Conservation (phyloP, 2,888 invertebrate genomes). For the Pterostichus madidus region DNA sequence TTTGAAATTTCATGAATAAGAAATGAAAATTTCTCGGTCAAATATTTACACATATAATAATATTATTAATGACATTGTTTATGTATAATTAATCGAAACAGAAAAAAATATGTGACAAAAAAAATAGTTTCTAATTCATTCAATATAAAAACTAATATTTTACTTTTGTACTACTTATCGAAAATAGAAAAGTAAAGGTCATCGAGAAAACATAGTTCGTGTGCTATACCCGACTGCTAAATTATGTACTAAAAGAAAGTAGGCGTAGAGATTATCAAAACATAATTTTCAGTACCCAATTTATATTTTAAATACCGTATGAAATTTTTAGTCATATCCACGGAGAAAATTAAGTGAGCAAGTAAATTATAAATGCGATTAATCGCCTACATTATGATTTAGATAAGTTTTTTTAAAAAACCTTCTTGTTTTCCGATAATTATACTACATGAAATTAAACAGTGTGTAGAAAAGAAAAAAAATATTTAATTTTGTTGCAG, state of each 20-base stretch:
- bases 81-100: constrained; percentile 21
- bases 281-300: constrained; percentile 12
- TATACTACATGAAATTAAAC: neutral
- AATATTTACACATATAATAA: neutral
- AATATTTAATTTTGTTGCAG: no score
- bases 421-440: neutral
- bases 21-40: no score
- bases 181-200: constrained; percentile 59
- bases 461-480: neutral
- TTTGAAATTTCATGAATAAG: no score
- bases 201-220: constrained; percentile 32
- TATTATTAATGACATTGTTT: constrained; percentile 19
- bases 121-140: constrained; percentile 46
- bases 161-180: constrained; percentile 60
- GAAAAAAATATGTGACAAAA: neutral
- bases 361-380: neutral
- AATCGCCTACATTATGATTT: neutral
- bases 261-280: constrained; percentile 35
- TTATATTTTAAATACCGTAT: constrained; percentile 15
- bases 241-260: constrained; percentile 44
- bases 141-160: constrained; percentile 42
- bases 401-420: neutral
- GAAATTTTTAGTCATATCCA: neutral
- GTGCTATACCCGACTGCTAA: constrained; percentile 32
- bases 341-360: neutral